These are phyloP conservation scores for Gymnothorax javanicus DNA, from an alignment of 2,797 vertebrate species.

Conservation along the genomic window DNA sequence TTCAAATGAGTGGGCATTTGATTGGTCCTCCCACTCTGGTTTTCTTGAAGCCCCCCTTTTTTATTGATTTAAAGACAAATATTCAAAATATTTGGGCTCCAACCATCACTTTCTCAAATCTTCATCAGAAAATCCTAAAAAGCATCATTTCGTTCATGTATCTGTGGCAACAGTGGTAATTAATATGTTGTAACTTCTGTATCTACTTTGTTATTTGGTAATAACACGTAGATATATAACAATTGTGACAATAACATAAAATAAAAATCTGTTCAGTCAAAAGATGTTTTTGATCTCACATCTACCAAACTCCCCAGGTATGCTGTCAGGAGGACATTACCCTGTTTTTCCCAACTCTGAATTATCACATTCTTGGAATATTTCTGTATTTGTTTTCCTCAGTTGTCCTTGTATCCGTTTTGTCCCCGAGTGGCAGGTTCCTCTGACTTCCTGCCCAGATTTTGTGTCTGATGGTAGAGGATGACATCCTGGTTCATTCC, in stretches of 20 bases:
- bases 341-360: slow-evolving; percentile 63
- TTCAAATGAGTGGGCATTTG: background rate
- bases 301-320: slow-evolving; percentile 58
- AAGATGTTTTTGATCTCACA: background rate
- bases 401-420: slow-evolving; percentile 65
- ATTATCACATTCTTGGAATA: slow-evolving; percentile 75
- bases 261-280: background rate
- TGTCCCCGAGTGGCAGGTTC: slow-evolving; percentile 49
- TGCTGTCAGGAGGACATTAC: slow-evolving; percentile 60
- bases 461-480: slow-evolving; percentile 69
- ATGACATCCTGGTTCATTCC: slow-evolving; percentile 51
- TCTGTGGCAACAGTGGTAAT: too few relatives aligned
- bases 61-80: too few relatives aligned
- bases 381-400: slow-evolving; percentile 62
- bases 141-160: too few relatives aligned
- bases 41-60: background rate
- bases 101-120: too few relatives aligned
- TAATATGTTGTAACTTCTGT: background rate
- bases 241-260: background rate
- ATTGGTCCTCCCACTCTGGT: background rate
- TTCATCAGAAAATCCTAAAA: too few relatives aligned
- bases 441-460: slow-evolving; percentile 72
- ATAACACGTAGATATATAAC: background rate
- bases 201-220: background rate
- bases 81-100: too few relatives aligned